Evolutionary conservation across 2,797 vertebrate species (phyloP), one percentile per base, ranked within the genome.

Genomic region (Sebastes glaucus): DNA sequence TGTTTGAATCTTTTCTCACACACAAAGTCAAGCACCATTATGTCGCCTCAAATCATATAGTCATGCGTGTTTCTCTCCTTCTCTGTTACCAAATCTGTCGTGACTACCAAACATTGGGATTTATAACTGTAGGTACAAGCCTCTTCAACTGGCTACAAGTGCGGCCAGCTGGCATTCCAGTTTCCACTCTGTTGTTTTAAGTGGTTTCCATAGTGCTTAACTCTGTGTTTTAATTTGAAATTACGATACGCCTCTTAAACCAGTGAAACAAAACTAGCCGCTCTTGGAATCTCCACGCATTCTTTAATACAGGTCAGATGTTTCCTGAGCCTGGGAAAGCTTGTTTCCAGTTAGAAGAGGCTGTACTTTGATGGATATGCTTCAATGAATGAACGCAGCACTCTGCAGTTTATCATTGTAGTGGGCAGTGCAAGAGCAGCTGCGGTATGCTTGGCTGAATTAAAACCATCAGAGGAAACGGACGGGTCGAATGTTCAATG

Each of bases 141-240:
- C 2, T 81, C 63, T 61, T 56, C 62, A 70, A 10, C 77, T 69
- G 63, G 82, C 83, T 73, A 27, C 77, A 75, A 88, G 62, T 68
- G 76, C 87, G 85, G 77, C 84, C 88, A 92, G 89, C 81, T 87
- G 87, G 79, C 71, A 81, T 85, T 87, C 74, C 74, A 73, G 74
- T 92, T 80, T 76, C 87, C 81, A 82, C 82, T 76, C 33, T 94
- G 89, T 91, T 94, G 91, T 93, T 92, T 90, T 89, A 93, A 93
- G 88, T 83, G 89, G 88, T 94, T 95, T 92, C 90, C 86, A 90
- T 89, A 78, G 88, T 68, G 84, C 87, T 93, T 93, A 87, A 87
- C 85, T 90, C 79, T 85, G 52, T 85, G 72, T 87, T 90, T 91
- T 88, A 93, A 93, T 93, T 56, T 87, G 65, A 88, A 92, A 92